Evolutionary conservation across 2,113 vertebrate species (phyloP).

Genomic region (Phocoena phocoena): DNA sequence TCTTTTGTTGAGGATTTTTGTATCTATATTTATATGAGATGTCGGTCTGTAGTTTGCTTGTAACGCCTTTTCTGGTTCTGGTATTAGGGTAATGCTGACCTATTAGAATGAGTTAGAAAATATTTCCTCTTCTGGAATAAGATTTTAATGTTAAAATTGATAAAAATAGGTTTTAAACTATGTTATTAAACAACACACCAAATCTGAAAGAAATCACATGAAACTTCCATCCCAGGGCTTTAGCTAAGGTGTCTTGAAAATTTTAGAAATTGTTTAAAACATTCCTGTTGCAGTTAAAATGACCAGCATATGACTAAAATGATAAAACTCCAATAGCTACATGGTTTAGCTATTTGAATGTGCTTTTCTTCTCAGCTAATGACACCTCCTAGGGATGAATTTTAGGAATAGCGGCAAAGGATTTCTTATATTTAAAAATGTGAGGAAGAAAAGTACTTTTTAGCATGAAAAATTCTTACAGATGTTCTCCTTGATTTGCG

Average conservation of each 20-base stretch:
- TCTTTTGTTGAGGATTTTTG: neutral
- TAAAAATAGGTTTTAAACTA: neutral
- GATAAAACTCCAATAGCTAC: neutral
- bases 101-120: neutral
- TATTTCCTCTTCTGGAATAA: neutral
- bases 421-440: neutral
- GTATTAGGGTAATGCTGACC: neutral
- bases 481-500: neutral
- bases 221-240: neutral
- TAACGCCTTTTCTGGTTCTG: neutral
- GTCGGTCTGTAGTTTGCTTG: neutral
- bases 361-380: slow-evolving; percentile 4
- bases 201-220: neutral
- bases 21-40: neutral
- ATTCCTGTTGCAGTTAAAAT: neutral
- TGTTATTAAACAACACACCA: neutral
- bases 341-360: neutral
- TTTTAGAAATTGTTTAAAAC: neutral
- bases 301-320: neutral
- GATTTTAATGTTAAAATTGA: neutral
- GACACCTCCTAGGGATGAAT: neutral
- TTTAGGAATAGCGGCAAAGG: slow-evolving; percentile 18
- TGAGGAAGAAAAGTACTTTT: neutral
- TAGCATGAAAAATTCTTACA: neutral
- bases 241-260: neutral